Evolutionary conservation across 2,113 vertebrate species (phyloP).

Genomic region (Nansenia antarctica): DNA sequence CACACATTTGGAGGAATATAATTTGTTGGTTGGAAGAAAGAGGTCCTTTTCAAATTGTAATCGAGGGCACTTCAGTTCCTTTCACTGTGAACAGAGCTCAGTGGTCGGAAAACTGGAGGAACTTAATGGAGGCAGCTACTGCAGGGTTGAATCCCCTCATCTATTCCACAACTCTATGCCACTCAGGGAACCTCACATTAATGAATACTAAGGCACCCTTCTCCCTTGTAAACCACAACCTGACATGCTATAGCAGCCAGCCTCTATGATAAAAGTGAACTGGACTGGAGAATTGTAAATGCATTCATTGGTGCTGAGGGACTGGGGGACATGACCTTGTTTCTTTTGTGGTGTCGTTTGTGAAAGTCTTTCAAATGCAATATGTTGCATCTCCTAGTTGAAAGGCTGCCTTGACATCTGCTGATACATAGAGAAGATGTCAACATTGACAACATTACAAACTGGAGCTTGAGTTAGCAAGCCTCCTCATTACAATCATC

Average conservation of each 20-base stretch:
- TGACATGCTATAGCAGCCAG: not conserved
- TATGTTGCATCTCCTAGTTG: not conserved
- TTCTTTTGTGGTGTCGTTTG: not conserved
- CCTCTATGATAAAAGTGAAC: conserved; percentile 1
- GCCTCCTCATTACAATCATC: not conserved
- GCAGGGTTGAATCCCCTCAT: not conserved
- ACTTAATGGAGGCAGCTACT: conserved; percentile 15
- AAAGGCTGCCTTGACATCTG: not conserved
- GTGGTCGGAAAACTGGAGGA: conserved; percentile 36
- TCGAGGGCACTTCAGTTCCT: conserved; percentile 56
- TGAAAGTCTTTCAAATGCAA: not conserved
- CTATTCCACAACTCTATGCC: not conserved
- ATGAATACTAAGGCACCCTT: not conserved
- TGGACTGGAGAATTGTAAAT: not conserved
- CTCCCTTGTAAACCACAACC: not conserved
- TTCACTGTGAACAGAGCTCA: conserved; percentile 33
- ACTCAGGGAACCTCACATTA: not conserved
- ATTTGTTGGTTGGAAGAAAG: conserved; percentile 51
- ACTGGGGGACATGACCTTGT: not conserved
- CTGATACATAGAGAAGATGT: not conserved
- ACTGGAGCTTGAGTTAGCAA: not conserved
- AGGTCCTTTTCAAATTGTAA: conserved; percentile 51
- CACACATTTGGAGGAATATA: conserved; percentile 37
- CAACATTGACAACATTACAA: not conserved
- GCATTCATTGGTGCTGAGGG: not conserved